These are phyloP conservation scores for Drosophila tripunctata DNA, from an alignment of 2,888 invertebrate genomes.

Conservation along the genomic window DNA sequence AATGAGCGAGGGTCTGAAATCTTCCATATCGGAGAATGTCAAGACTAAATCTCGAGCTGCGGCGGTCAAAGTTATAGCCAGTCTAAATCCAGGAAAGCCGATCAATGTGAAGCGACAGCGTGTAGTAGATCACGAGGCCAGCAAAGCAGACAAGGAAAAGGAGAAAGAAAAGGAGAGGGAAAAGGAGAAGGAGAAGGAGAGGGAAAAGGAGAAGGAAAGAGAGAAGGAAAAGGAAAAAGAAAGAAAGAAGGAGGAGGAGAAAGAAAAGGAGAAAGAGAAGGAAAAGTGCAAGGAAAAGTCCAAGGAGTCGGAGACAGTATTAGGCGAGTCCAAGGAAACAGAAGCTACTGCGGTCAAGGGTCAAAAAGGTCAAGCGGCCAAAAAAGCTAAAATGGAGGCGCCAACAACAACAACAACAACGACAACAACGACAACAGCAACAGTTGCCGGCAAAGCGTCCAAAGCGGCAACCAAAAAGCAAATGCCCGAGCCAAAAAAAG, in stretches of 20 bases:
- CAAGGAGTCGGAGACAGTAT: conserved; percentile 36
- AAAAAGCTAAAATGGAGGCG: conserved; percentile 54
- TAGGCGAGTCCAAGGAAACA: conserved; percentile 32
- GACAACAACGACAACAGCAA: too few species aligned
- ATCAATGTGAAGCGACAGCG: conserved; percentile 51
- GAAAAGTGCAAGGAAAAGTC: conserved; percentile 22
- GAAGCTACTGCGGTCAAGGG: conserved; percentile 44
- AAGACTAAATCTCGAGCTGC: conserved; percentile 84
- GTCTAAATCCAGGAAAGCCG: conserved; percentile 68
- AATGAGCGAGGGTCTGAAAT: conserved; percentile 81
- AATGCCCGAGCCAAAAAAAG: conserved; percentile 28
- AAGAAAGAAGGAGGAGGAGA: background rate
- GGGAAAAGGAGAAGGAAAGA: conserved; percentile 21
- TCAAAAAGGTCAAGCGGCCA: conserved; percentile 40
- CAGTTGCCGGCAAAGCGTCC: conserved; percentile 12
- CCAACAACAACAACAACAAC: background rate
- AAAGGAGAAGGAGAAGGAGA: conserved; percentile 21
- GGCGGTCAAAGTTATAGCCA: conserved; percentile 81
- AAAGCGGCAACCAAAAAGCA: conserved; percentile 29
- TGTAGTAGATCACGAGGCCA: conserved; percentile 28
- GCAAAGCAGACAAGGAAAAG: conserved; percentile 21
- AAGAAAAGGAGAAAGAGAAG: conserved; percentile 34
- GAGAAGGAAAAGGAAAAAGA: conserved; percentile 3
- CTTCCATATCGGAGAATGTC: conserved; percentile 84
- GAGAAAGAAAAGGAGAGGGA: conserved; percentile 17